Base-by-base conservation (phyloP, 2,113 vertebrate species). In the Symphodus melops region DNA sequence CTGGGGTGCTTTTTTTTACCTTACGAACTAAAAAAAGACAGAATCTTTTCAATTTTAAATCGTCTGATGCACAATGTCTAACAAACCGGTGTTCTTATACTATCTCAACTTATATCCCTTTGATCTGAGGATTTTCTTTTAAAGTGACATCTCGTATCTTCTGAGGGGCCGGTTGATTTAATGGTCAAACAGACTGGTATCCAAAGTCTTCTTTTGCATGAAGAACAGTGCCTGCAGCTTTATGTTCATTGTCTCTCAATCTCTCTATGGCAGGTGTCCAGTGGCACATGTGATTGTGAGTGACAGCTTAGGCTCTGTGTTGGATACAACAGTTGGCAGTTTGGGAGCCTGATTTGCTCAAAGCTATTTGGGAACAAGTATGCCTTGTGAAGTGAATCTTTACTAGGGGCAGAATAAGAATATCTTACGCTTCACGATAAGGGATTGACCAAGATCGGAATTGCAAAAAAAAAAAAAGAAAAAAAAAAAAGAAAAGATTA, bases 271-370 rank as follows among this genome's bases (percentile, higher is more conserved):
- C 72, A 90, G 86, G 85, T 88, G 72, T 77, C 81, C 84, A 70
- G 68, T 81, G 81, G 83, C 64, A 65, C 85, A 68, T 84, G 83
- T 78, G 80, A 90, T 89, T 89, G 72, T 75, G 55, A 76, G 72
- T 89, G 82, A 77, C 56, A 85, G 77, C 41, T 74, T 46, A 62
- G 52, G 61, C 73, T 80, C 62, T 57, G 68, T 74, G 76, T 72
- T 63, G 61, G 76, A 87, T 77, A 82, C 83, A 85, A 89, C 84
- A 87, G 70, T 84, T 85, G 82, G 79, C 79, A 74, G 66, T 83
- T 85, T 63, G 67, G 62, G 68, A 84, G 83, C 63, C 72, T 44
- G 63, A 76, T 81, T 88, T 78, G 54, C 75, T 77, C 46, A 41
- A 49, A 79, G 65, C 78, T 80, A 70, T 69, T 63, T 23, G n/a